phyloP scores from a whole-genome alignment of 2,888 invertebrate species.

The Tineola bisselliella region DNA sequence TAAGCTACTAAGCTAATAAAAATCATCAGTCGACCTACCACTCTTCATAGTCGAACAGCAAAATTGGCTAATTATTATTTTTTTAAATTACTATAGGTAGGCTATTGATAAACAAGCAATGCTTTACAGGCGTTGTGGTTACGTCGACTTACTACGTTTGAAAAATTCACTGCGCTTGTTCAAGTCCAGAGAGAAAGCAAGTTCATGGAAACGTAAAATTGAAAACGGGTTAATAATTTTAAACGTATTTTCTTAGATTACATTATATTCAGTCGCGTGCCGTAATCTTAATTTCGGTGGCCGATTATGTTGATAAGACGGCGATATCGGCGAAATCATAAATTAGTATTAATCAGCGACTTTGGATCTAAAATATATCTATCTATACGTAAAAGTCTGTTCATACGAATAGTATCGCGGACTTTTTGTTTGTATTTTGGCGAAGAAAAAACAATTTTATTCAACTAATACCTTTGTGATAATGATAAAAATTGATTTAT shows the following conservation, averaged over 20 bases:
- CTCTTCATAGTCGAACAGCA: too few relatives aligned
- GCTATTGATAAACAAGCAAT: too few relatives aligned
- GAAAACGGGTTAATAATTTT: background rate
- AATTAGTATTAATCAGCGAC: background rate
- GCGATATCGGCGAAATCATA: background rate
- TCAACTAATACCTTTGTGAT: constrained; percentile 1
- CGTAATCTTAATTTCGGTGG: constrained; percentile 9
- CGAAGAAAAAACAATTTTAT: constrained; percentile 4
- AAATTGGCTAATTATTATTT: too few relatives aligned
- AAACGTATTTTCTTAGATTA: background rate
- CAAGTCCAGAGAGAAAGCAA: too few relatives aligned
- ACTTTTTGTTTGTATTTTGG: background rate
- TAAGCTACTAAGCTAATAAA: too few relatives aligned
- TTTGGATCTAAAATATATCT: background rate
- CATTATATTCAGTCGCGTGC: constrained; percentile 7
- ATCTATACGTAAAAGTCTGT: background rate
- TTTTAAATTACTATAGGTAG: too few relatives aligned
- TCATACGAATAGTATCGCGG: background rate
- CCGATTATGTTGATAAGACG: background rate
- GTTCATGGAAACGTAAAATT: too few relatives aligned
- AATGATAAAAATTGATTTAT: constrained; percentile 8
- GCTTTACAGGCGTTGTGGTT: too few relatives aligned
- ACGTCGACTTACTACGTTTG: too few relatives aligned
- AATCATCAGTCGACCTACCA: too few relatives aligned
- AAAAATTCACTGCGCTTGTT: too few relatives aligned